Evolutionary conservation across 2,113 vertebrate species (phyloP).

Genomic region (Dromiciops gliroides): DNA sequence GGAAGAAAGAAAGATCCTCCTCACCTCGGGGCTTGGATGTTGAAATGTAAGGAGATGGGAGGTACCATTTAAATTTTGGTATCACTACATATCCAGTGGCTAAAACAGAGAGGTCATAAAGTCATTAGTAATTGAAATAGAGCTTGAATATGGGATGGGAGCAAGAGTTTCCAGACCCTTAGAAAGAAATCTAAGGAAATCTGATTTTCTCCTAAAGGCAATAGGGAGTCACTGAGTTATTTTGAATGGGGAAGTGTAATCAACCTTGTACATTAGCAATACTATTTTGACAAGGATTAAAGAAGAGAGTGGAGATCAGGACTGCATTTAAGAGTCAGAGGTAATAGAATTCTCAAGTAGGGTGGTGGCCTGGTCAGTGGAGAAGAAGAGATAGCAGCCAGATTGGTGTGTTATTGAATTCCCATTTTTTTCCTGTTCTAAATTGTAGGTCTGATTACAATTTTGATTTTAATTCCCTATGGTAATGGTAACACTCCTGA

Average conservation of each 20-base stretch:
- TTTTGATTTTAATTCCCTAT: background rate
- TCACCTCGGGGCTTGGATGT: background rate
- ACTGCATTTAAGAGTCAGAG: background rate
- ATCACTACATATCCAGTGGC: background rate
- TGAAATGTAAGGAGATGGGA: background rate
- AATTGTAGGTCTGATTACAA: background rate
- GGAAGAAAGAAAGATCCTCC: too few species aligned
- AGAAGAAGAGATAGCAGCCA: background rate
- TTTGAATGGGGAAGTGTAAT: background rate
- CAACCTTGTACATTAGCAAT: background rate
- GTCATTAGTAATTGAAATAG: background rate
- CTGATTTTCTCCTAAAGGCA: background rate
- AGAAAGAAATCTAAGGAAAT: background rate
- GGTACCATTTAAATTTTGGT: background rate
- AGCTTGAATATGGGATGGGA: background rate
- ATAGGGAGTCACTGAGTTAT: background rate
- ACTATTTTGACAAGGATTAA: background rate
- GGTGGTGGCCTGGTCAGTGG: background rate
- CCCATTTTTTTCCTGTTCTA: background rate
- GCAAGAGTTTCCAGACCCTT: background rate
- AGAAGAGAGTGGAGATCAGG: background rate
- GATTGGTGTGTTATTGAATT: background rate
- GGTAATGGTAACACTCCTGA: background rate
- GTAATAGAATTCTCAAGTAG: background rate
- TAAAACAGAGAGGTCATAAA: background rate